Evolutionary conservation across 2,888 invertebrate species (phyloP), one percentile per base, ranked within the genome.

Genomic region (Baronia brevicornis): DNA sequence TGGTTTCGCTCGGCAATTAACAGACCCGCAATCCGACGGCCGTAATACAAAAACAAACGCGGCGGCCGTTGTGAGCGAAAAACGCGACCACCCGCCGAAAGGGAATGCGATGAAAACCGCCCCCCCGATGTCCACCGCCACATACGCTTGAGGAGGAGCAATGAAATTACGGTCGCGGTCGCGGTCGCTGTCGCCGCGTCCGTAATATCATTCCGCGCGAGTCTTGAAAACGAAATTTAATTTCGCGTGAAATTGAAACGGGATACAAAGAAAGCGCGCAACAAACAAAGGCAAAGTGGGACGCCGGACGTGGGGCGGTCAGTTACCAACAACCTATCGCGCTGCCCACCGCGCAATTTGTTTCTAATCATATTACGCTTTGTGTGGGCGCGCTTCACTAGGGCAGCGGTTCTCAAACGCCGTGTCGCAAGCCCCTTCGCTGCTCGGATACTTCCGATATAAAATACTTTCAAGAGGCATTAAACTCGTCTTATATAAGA

Each of bases 221-320:
- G 79, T 82, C 84, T 84, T 82, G 78, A 77, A 78, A 78, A 75
- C 82, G 79, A 82, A 82, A 84, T 84, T 82, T 79, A 84, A 84
- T 84, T 82, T 80, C 74, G 80, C 84, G 80, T 79, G 84, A 79
- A 82, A 80, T 78, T n/a, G 74, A 73, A 75, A 78, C 79, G 71
- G 75, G 74, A 77, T 73, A 82, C 80, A 82, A 84, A 84, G 84
- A 82, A 84, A 77, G 67, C 70, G 71, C 67, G n/a, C n/a, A n/a
- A 56, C 60, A 67, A 60, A 80, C 82, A 82, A 82, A 79, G 79
- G 73, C 65, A 45, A 52, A 65, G 66, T 69, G 72, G 67, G 62
- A 64, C 58, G n/a, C 57, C 62, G 15, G 52, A 46, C 59, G 56
- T 41, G 60, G 51, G 57, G 64, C 67, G 78, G 79, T 74, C 64